Evolutionary conservation across 2,113 vertebrate genomes (phyloP).

Genomic region (Lutjanus erythropterus): DNA sequence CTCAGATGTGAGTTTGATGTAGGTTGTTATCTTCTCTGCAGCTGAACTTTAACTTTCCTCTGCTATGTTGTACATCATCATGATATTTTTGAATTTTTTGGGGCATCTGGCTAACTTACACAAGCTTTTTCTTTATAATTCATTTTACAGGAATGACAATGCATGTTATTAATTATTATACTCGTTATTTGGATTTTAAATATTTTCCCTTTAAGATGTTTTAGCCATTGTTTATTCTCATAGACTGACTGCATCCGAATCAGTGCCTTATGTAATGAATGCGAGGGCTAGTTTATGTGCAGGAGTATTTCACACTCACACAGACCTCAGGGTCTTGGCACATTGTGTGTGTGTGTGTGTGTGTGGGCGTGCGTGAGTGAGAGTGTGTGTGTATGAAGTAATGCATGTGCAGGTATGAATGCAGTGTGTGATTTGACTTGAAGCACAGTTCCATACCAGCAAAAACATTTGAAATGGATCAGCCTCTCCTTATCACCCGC

Average conservation of each 20-base stretch:
- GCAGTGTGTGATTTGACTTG: constrained; percentile 60
- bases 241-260: constrained; percentile 60
- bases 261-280: constrained; percentile 82
- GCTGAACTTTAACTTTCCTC: constrained; percentile 57
- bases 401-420: constrained; percentile 51
- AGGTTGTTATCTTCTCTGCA: constrained; percentile 40
- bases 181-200: constrained; percentile 59
- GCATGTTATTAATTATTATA: constrained; percentile 71
- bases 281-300: constrained; percentile 46
- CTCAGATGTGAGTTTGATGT: constrained; percentile 54
- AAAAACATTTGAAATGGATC: constrained; percentile 55
- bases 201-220: constrained; percentile 67
- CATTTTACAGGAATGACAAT: constrained; percentile 60
- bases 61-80: constrained; percentile 55
- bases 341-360: constrained; percentile 38
- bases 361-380: constrained; percentile 16
- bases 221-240: constrained; percentile 61
- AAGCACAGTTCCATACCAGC: constrained; percentile 82
- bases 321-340: constrained; percentile 69
- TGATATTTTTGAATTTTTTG: constrained; percentile 32
- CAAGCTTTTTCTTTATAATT: constrained; percentile 36
- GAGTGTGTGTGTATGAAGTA: constrained; percentile 36
- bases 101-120: constrained; percentile 23
- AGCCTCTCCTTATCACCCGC: constrained; percentile 41
- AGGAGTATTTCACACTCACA: constrained; percentile 56